phyloP scores from a whole-genome alignment of 30 jellyfish, hydroid and myxozoan species.

The Turritopsis dohrnii region DNA sequence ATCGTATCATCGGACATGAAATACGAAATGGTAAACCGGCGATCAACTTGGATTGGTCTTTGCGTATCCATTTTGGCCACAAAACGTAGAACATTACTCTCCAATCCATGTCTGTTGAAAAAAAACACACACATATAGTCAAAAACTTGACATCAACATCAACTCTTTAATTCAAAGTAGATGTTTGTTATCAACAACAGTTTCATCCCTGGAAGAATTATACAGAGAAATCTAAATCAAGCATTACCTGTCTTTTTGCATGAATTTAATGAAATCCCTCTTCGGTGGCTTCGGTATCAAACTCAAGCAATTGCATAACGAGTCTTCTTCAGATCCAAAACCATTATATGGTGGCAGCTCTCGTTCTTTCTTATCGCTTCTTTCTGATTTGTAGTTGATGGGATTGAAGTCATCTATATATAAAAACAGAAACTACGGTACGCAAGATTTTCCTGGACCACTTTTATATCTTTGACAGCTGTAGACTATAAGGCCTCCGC shows the following conservation, averaged over 20 bases:
- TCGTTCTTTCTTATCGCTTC: constrained; percentile 33
- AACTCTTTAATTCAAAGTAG: too few species aligned
- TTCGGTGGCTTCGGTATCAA: constrained; percentile 93
- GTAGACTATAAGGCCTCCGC: background rate
- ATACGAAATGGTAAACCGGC: constrained; percentile 83
- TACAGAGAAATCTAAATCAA: too few species aligned
- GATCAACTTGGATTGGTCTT: constrained; percentile 77
- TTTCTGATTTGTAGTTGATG: constrained; percentile 58
- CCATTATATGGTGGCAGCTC: constrained; percentile 94
- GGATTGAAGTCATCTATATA: constrained; percentile 68
- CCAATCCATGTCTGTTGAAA: constrained; percentile 77
- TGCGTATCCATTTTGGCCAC: constrained; percentile 89
- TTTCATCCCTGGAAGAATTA: too few species aligned
- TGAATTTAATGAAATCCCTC: constrained; percentile 86
- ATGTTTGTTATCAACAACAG: too few species aligned
- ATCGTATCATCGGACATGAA: constrained; percentile 91
- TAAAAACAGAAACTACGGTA: background rate
- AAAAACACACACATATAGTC: too few species aligned
- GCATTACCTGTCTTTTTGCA: constrained; percentile 98
- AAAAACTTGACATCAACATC: too few species aligned
- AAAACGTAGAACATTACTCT: constrained; percentile 80
- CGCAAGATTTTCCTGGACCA: background rate
- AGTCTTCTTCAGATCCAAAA: constrained; percentile 95
- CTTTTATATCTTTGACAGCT: background rate
- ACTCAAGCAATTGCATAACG: constrained; percentile 75